Evolutionary conservation across 2,113 vertebrate species (phyloP).

Genomic region (Menura novaehollandiae): DNA sequence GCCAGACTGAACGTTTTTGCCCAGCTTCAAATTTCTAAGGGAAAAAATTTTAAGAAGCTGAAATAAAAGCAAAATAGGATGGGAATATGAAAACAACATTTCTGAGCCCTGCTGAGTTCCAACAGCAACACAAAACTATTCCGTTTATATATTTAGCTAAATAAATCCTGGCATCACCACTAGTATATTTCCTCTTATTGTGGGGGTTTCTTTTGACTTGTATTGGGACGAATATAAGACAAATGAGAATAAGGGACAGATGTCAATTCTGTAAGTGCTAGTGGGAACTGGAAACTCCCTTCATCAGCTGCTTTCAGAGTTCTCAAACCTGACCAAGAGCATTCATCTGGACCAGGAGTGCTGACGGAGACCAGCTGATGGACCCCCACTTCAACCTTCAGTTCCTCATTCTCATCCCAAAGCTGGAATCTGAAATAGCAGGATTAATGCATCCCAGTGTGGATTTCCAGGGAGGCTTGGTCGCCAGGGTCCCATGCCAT

Average conservation of each 20-base stretch:
- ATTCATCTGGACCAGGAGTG: background rate
- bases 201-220: background rate
- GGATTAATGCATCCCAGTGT: background rate
- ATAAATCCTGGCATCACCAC: conserved; percentile 24
- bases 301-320: background rate
- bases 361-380: background rate
- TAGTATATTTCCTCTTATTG: conserved; percentile 9
- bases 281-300: background rate
- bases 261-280: background rate
- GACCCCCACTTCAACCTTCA: background rate
- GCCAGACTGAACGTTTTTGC: background rate
- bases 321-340: background rate
- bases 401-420: accelerated
- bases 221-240: background rate
- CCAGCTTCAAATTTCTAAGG: conserved; percentile 13
- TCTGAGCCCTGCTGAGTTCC: conserved; percentile 32
- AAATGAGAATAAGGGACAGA: background rate
- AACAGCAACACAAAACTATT: conserved; percentile 60
- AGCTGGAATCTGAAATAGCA: background rate
- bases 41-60: conserved; percentile 45
- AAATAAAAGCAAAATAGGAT: conserved; percentile 52
- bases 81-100: conserved; percentile 54
- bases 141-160: conserved; percentile 27
- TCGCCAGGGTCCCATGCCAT: accelerated
- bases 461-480: background rate